Evolutionary conservation across 92 coral and sea anemone species (phyloP).

Genomic region (Galaxea fascicularis): DNA sequence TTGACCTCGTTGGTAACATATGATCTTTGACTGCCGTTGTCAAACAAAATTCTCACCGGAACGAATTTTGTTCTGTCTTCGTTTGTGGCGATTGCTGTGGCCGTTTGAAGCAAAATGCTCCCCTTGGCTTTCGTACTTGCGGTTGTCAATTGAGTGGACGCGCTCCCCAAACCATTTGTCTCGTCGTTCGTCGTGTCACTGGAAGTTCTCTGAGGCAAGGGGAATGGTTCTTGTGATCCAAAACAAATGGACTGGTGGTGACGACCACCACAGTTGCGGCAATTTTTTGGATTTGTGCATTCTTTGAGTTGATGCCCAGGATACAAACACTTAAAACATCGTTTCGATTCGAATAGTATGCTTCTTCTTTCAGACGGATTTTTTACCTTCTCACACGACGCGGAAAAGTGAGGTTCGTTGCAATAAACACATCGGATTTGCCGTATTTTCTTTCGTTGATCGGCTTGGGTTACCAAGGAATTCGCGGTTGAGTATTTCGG

Average conservation of each 20-base stretch:
- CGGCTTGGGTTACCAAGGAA: neutral
- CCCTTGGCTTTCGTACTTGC: slow-evolving; percentile 14
- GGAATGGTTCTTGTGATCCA: neutral
- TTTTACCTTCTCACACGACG: too few relatives aligned
- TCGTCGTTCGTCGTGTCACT: neutral
- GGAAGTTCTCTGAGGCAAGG: too few relatives aligned
- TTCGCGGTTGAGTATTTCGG: slow-evolving; percentile 15
- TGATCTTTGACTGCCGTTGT: slow-evolving; percentile 72
- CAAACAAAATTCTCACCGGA: slow-evolving; percentile 1
- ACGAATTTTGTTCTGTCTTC: neutral
- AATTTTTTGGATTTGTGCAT: slow-evolving; percentile 17
- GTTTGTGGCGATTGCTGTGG: too few relatives aligned
- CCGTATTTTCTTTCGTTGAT: neutral
- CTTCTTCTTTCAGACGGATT: too few relatives aligned
- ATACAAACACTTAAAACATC: too few relatives aligned
- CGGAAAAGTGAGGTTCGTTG: too few relatives aligned
- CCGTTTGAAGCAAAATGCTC: slow-evolving; percentile 13
- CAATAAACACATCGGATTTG: too few relatives aligned
- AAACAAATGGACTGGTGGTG: slow-evolving; percentile 46
- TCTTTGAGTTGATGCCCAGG: slow-evolving; percentile 33
- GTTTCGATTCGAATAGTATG: too few relatives aligned
- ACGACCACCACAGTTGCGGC: slow-evolving; percentile 45
- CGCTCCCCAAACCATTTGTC: neutral
- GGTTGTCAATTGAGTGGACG: neutral
- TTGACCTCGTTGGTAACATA: slow-evolving; percentile 52